Conservation (phyloP, 2,797 vertebrate species). For the Sardinella longiceps region DNA sequence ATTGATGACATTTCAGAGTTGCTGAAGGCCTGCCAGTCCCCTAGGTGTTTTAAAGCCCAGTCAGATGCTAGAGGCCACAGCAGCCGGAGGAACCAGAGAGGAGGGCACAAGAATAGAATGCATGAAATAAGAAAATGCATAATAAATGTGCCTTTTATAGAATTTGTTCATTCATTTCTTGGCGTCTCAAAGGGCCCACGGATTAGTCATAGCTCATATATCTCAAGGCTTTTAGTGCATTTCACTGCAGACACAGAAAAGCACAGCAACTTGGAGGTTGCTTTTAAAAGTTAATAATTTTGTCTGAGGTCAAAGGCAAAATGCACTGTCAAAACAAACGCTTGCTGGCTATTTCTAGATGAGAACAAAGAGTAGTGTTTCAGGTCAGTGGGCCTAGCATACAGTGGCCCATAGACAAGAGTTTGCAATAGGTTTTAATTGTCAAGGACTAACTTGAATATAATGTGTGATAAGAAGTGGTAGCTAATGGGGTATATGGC, state of each 20-base stretch:
- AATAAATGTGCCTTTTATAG: constrained; percentile 21
- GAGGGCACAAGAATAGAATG: neutral
- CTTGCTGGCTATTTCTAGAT: neutral
- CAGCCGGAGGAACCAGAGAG: neutral
- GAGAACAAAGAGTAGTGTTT: neutral
- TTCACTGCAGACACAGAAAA: constrained; percentile 8
- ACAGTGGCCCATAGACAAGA: neutral
- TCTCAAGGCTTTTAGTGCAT: neutral
- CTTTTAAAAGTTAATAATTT: neutral
- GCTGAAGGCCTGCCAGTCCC: neutral
- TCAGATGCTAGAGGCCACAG: neutral
- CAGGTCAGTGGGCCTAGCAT: neutral
- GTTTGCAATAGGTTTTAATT: neutral
- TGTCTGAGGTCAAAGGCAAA: neutral
- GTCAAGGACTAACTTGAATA: neutral
- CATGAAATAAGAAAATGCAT: constrained; percentile 22
- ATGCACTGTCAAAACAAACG: neutral
- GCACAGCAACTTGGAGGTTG: neutral
- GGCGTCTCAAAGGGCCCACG: neutral
- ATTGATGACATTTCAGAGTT: neutral
- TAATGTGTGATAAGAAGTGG: neutral
- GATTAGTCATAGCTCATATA: neutral
- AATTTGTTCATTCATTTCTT: constrained; percentile 4
- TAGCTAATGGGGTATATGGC: too few relatives aligned
- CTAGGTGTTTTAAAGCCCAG: neutral